A percentile compares a stretch with the other conserved stretches of the same genome.
These are phyloP conservation scores for Xyrauchen texanus DNA, from an alignment of 2,113 vertebrate genomes.

Conservation along the genomic window DNA sequence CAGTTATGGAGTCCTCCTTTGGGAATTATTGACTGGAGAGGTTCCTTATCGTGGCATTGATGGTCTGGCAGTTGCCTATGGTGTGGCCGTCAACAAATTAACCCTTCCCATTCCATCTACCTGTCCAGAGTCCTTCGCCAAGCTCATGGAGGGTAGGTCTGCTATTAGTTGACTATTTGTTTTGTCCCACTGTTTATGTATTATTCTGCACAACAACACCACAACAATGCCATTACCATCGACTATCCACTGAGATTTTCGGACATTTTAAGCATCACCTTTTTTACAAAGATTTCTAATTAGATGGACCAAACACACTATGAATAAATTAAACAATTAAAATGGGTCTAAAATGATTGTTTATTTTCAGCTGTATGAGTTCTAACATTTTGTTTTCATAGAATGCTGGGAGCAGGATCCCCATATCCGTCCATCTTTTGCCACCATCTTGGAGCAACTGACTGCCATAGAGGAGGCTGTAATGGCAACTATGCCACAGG, in stretches of 20 bases:
- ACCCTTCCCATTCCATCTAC: constrained; percentile 95
- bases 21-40: constrained; percentile 95
- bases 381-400: constrained; percentile 49
- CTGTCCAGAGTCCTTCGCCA: constrained; percentile 93
- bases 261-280: background rate
- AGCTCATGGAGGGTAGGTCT: constrained; percentile 91
- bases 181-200: background rate
- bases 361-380: background rate
- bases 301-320: background rate
- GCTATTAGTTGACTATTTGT: background rate
- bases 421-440: constrained; percentile 90
- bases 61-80: constrained; percentile 92
- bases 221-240: too few species aligned
- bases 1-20: constrained; percentile 94
- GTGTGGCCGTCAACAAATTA: constrained; percentile 94
- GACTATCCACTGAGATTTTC: background rate
- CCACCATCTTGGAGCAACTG: constrained; percentile 92
- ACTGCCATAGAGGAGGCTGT: constrained; percentile 89
- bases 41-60: constrained; percentile 96
- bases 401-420: constrained; percentile 98
- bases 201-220: background rate
- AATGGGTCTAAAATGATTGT: background rate
- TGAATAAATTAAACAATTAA: background rate
- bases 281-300: too few species aligned
- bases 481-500: constrained; percentile 93